These are phyloP conservation scores for Lycocerus yunnanus DNA, from an alignment of 2,888 invertebrate genomes.

Conservation along the genomic window DNA sequence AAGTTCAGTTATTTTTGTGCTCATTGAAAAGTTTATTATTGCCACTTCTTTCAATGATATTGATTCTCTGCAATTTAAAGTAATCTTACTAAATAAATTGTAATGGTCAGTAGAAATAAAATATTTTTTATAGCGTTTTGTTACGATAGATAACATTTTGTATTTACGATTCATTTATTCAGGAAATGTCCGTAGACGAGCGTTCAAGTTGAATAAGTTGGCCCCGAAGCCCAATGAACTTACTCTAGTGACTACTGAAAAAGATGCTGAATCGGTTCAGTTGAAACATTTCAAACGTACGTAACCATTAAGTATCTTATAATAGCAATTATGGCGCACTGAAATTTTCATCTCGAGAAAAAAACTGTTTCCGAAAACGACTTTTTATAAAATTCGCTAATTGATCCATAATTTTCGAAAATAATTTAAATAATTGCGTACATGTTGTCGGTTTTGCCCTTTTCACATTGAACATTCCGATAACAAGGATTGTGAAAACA, in stretches of 20 bases:
- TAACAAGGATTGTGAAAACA: neutral
- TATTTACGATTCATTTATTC: slow-evolving; percentile 5
- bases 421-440: neutral
- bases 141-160: neutral
- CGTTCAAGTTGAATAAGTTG: slow-evolving; percentile 3
- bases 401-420: neutral
- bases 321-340: neutral
- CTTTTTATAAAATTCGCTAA: neutral
- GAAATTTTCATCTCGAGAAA: neutral
- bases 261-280: slow-evolving; percentile 3
- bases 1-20: slow-evolving; percentile 20
- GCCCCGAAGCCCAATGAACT: slow-evolving; percentile 2
- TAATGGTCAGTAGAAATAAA: neutral
- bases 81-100: neutral
- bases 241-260: slow-evolving; percentile 3
- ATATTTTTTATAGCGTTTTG: neutral
- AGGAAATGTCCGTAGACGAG: slow-evolving; percentile 5
- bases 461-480: neutral
- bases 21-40: slow-evolving; percentile 23
- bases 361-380: neutral
- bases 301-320: neutral
- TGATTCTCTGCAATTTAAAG: neutral
- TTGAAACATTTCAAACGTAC: neutral
- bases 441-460: neutral
- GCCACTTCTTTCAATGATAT: slow-evolving; percentile 7